Percentiles rank a stretch among this genome's conserved stretches.
These are phyloP conservation scores for Mus caroli DNA, from an alignment of 2,797 vertebrate genomes.

Conservation along the genomic window DNA sequence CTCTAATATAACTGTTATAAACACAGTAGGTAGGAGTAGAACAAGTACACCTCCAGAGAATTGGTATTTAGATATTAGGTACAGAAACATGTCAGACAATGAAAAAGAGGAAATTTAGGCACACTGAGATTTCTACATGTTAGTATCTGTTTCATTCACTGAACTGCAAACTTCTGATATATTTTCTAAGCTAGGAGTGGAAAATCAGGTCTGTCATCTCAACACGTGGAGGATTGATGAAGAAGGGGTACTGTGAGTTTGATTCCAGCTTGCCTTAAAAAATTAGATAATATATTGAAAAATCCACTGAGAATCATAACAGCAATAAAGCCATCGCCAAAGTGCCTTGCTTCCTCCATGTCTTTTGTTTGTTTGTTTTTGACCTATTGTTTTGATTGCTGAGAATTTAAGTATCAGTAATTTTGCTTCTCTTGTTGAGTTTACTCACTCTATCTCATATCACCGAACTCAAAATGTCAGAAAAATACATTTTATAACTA, in stretches of 20 bases:
- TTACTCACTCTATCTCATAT: conserved; percentile 19
- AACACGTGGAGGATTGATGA: not conserved
- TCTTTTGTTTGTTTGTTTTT: not conserved
- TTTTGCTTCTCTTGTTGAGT: not conserved
- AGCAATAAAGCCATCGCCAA: not conserved
- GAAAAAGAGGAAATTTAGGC: not conserved
- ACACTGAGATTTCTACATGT: not conserved
- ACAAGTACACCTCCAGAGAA: not conserved
- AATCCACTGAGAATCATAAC: no score
- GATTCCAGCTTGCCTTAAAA: not conserved
- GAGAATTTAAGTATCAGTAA: not conserved
- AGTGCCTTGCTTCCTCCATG: not conserved
- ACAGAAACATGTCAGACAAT: not conserved
- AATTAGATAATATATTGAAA: not conserved
- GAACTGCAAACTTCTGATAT: not conserved
- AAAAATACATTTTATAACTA: not conserved
- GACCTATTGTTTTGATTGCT: not conserved
- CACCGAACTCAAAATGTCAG: not conserved
- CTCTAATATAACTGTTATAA: not conserved
- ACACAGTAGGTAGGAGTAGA: not conserved
- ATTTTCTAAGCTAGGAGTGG: not conserved
- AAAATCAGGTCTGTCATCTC: not conserved
- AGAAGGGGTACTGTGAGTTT: not conserved
- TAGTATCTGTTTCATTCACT: not conserved
- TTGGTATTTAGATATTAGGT: not conserved